Conservation (phyloP, 1,140 invertebrate genomes). For the Halyomorpha halys region DNA sequence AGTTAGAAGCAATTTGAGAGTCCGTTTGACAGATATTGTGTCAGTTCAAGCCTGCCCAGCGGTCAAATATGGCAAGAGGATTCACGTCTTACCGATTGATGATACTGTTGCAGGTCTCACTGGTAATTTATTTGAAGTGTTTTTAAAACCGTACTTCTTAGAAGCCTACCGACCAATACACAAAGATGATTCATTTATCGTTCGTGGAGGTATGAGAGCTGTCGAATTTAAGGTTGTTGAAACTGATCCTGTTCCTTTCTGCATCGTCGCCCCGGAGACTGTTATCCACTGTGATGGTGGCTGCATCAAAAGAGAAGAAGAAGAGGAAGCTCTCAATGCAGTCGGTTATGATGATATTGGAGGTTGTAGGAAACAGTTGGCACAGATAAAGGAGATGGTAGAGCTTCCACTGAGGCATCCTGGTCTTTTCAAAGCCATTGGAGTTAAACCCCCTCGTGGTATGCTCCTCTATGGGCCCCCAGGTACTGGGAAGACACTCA, state of each 20-base stretch:
- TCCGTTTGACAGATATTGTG: constrained; percentile 93
- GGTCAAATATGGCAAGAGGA: constrained; percentile 95
- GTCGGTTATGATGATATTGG: constrained; percentile 99
- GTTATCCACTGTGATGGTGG: constrained; percentile 99
- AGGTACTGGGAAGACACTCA: constrained; percentile 93
- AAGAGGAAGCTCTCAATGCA: constrained; percentile 94
- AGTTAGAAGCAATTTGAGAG: constrained; percentile 91
- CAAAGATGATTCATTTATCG: constrained; percentile 95
- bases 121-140: constrained; percentile 96
- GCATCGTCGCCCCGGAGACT: constrained; percentile 98
- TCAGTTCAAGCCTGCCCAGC: constrained; percentile 89
- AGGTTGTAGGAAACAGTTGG: constrained; percentile 94
- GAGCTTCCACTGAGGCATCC: constrained; percentile 96
- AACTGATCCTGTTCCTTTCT: constrained; percentile 94
- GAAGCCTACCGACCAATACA: constrained; percentile 98
- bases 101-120: constrained; percentile 97
- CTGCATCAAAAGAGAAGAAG: constrained; percentile 96
- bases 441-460: constrained; percentile 90
- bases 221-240: constrained; percentile 99
- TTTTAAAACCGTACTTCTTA: constrained; percentile 97
- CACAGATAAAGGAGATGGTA: constrained; percentile 99
- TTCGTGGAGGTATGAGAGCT: constrained; percentile 94
- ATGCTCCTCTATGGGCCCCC: constrained; percentile 97
- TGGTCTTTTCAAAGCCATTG: constrained; percentile 93
- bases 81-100: constrained; percentile 97